A percentile compares a stretch with the other conserved stretches of the same genome.
phyloP scores from a whole-genome alignment of 2,888 invertebrate genomes.

The Spilosoma lubricipeda region DNA sequence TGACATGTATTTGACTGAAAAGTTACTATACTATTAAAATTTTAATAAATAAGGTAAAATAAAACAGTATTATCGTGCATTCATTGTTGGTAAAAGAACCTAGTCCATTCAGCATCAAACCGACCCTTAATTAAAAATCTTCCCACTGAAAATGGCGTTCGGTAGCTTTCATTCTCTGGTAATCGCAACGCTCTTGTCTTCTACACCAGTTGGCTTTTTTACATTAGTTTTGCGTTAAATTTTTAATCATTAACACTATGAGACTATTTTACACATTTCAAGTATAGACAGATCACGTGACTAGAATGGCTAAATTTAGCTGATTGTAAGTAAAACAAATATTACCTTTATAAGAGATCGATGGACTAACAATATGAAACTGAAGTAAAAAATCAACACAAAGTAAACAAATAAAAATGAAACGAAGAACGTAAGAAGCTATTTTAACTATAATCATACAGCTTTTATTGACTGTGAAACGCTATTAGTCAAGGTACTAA shows the following conservation, averaged over 20 bases:
- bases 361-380: not conserved
- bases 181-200: not conserved
- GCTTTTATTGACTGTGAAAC: not conserved
- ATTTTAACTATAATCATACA: not conserved
- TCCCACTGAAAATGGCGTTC: not conserved
- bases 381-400: not conserved
- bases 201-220: not conserved
- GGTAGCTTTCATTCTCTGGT: not conserved
- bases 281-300: not conserved
- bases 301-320: not conserved
- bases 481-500: not conserved
- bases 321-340: too few relatives aligned
- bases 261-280: not conserved
- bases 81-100: not conserved
- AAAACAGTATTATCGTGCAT: not conserved
- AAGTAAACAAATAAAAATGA: not conserved
- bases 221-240: not conserved
- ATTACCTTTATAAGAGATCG: not conserved
- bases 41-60: not conserved
- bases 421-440: not conserved
- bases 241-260: not conserved
- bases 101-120: not conserved
- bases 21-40: not conserved
- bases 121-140: not conserved
- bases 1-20: constrained; percentile 19